Evolutionary conservation across 2,888 invertebrate species (phyloP), one percentile per base, ranked within the genome.

Genomic region (Sepioteuthis lessoniana): DNA sequence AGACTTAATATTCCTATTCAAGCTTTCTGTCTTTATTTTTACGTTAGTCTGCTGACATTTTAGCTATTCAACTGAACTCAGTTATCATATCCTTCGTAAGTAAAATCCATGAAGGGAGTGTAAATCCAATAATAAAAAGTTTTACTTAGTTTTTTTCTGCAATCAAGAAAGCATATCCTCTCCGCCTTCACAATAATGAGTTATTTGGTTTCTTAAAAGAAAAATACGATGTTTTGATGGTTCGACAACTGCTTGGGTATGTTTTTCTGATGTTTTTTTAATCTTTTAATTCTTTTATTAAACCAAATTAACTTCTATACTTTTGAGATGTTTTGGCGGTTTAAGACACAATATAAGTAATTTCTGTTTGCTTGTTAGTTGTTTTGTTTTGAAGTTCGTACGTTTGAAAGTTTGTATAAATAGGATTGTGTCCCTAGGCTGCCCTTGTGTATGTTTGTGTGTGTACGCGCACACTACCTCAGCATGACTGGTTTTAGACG

Each of bases 391-490:
- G 19, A 16, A 16, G n/a, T n/a, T 10, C 76, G n/a, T 35, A 76
- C 35, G n/a, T 76, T 16, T 16, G 13, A 76, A 35, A 76, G n/a
- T 76, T 76, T 76, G 35, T 76, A 35, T 76, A 76, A n/a, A n/a
- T n/a, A 76, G 76, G 76, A 35, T 35, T 76, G n/a, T 76, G n/a
- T 76, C 35, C n/a, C n/a, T 76, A 10, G 35, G 76, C n/a, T 35
- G n/a, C 35, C 35, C n/a, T n/a, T 76, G n/a, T n/a, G 47, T 46
- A 92, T 92, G 47, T 92, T 38, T 42, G 91, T 91, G 91, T 91
- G 42, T 91, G 47, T 92, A 92, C 35, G 16, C 19, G 21, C 31
- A 92, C 31, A 91, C 42, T 47, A 92, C 42, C 5, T 92, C 42
- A 92, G 31, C 92, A 47, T 47, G 47, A 92, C 92, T 92, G 92